Evolutionary conservation across 2,888 invertebrate genomes (phyloP).

Genomic region (Himalopsyche anomala): DNA sequence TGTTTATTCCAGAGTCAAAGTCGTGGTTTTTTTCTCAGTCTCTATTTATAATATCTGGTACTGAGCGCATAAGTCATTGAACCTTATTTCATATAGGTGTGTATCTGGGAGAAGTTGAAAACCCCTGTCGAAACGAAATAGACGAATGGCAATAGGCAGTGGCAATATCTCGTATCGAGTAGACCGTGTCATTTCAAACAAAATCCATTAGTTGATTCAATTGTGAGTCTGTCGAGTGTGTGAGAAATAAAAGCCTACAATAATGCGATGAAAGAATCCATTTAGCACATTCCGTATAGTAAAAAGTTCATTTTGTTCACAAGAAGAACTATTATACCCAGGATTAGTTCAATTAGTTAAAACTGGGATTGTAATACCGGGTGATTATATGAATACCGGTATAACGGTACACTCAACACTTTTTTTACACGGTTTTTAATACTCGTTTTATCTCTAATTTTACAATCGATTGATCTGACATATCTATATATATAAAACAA

Average conservation of each 20-base stretch:
- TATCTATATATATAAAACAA: too few species aligned
- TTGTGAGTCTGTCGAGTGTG: constrained; percentile 8
- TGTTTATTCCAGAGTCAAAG: too few species aligned
- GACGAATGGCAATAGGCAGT: background rate
- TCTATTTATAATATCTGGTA: too few species aligned
- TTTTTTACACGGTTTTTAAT: too few species aligned
- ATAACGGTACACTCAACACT: too few species aligned
- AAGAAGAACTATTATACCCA: background rate
- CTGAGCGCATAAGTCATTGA: too few species aligned
- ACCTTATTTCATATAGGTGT: background rate
- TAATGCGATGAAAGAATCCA: constrained; percentile 14
- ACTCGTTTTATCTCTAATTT: too few species aligned
- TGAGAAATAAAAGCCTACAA: constrained; percentile 20
- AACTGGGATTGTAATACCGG: too few species aligned
- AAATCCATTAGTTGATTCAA: constrained; percentile 34
- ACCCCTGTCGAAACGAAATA: background rate
- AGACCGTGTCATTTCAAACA: constrained; percentile 30
- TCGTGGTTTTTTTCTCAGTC: too few species aligned
- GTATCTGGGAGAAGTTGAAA: background rate
- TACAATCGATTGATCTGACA: too few species aligned
- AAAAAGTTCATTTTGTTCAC: background rate
- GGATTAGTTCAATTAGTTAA: too few species aligned
- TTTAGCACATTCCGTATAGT: background rate
- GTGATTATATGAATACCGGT: too few species aligned
- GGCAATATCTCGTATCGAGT: constrained; percentile 11